Evolutionary conservation across 1,140 invertebrate genomes (phyloP), one percentile per base, ranked within the genome.

Genomic region (Anoplolepis gracilipes): DNA sequence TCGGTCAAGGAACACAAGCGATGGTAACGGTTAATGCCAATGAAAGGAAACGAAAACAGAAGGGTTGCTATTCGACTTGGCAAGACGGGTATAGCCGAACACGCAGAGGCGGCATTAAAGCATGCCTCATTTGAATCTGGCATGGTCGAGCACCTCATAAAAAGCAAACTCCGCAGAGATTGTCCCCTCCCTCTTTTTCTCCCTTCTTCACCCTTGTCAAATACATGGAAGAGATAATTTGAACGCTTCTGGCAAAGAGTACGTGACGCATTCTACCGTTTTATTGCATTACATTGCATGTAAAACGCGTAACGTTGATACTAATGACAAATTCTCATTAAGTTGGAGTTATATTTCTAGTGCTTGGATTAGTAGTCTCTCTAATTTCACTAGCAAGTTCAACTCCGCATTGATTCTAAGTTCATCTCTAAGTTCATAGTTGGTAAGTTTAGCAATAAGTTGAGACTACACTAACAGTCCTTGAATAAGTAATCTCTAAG

Each of bases 81-180:
- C 87, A 88, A 82, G 78, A 76, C 46, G 53, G 46, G 33, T 28
- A 69, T 46, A 67, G 53, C 67, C 19, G 36, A 79, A 39, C 84
- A 85, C 61, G 82, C 82, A 78, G 30, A 65, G 70, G 46, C 25
- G 59, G 69, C 78, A 86, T 88, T 89, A 86, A 73, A 89, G 49
- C 42, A 89, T 72, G 77, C 62, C 79, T 89, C 87, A 46, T 88
- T 88, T 85, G 75, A 85, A 88, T 85, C 76, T 88, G 82, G 87
- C 87, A 70, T 64, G 22, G 61, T 16, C 42, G 57, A 28, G 73
- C 81, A 85, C 28, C 46, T 88, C 77, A 36, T 49, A 57, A 78
- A 70, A 81, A 82, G 67, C 53, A 28, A 82, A 33, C 53, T 59
- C 36, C 25, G 59, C 67, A 46, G 67, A 73, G 72, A 73, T 82